Conservation (phyloP, 2,113 vertebrate species). For the Hippocampus comes region DNA sequence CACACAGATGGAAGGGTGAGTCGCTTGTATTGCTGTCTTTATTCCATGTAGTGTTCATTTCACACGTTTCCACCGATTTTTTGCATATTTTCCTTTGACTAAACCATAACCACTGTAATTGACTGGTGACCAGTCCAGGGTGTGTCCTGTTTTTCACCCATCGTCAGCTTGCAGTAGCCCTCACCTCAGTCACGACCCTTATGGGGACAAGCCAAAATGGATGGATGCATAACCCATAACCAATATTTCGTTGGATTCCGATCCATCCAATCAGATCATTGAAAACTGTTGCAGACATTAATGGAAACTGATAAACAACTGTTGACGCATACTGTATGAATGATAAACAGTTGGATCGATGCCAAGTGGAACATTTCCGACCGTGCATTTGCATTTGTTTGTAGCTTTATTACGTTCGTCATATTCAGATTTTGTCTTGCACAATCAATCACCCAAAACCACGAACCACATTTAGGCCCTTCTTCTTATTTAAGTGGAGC, state of each 20-base stretch:
- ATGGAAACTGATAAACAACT: not conserved
- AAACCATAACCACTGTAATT: not conserved
- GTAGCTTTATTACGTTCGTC: conserved; percentile 21
- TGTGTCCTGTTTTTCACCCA: too few species aligned
- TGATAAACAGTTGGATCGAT: too few species aligned
- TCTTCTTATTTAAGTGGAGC: conserved; percentile 4
- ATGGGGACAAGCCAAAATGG: not conserved
- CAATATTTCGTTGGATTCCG: too few species aligned
- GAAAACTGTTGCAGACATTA: not conserved
- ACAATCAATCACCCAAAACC: conserved; percentile 10
- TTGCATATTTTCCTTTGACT: not conserved
- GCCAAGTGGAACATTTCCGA: not conserved
- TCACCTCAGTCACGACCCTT: not conserved
- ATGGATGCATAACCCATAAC: not conserved
- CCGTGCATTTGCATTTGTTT: conserved; percentile 5
- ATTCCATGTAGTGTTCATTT: not conserved
- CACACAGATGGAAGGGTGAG: not conserved
- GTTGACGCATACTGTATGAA: not conserved
- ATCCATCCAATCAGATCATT: not conserved
- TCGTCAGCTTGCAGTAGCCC: not conserved
- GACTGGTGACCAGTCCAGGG: too few species aligned
- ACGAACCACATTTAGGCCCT: not conserved
- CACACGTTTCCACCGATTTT: not conserved
- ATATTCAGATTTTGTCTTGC: conserved; percentile 24
- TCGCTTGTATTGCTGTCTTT: not conserved